Conservation (phyloP, 2,797 vertebrate species). For the Phalanger gymnotis region DNA sequence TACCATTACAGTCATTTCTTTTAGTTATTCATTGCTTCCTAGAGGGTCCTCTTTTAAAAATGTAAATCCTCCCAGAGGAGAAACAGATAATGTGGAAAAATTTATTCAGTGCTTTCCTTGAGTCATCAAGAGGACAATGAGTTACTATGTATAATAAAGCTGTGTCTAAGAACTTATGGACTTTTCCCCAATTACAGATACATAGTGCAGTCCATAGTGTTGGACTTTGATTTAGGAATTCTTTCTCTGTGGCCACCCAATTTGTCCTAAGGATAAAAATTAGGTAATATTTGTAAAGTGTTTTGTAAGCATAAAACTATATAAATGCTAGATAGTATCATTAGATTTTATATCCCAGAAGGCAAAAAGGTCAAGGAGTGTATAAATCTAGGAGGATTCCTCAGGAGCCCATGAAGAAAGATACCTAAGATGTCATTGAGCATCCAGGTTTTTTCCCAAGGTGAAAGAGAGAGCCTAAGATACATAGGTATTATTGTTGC, state of each 20-base stretch:
- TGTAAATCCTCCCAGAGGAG: not conserved
- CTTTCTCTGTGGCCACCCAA: not conserved
- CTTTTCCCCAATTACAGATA: not conserved
- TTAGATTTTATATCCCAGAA: not conserved
- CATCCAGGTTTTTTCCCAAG: not conserved
- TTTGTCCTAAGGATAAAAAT: not conserved
- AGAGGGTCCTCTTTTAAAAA: not conserved
- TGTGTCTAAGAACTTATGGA: not conserved
- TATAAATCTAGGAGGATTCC: not conserved
- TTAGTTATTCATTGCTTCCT: not conserved
- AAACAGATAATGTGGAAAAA: not conserved
- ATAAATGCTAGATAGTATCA: not conserved
- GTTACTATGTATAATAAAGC: not conserved
- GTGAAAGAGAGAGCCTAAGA: not conserved
- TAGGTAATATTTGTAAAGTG: not conserved
- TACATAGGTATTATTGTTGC: not conserved
- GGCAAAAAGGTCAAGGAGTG: not conserved
- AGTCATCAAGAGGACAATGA: not conserved
- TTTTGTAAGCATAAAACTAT: not conserved
- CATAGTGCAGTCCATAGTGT: not conserved
- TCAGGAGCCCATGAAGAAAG: not conserved
- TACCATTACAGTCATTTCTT: not conserved
- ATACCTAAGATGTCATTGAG: not conserved
- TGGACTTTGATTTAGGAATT: not conserved
- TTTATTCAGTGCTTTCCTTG: not conserved